Percentiles rank a stretch among this genome's conserved stretches.
phyloP scores from a whole-genome alignment of 1,140 invertebrate genomes.

The Ganaspis sp. region DNA sequence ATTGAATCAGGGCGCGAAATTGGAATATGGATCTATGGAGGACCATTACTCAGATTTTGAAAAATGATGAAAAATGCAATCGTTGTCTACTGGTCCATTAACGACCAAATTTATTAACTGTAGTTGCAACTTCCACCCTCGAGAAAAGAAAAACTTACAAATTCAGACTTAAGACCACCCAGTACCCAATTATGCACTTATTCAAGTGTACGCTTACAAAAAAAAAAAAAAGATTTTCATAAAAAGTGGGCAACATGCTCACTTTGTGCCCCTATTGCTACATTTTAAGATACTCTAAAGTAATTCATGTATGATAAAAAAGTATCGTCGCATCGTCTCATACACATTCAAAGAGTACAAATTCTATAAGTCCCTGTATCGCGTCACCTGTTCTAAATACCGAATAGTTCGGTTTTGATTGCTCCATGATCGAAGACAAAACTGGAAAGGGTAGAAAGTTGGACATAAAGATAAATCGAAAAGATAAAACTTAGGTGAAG shows the following conservation, averaged over 20 bases:
- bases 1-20: neutral
- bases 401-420: slow-evolving; percentile 42
- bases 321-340: slow-evolving; percentile 40
- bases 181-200: slow-evolving; percentile 30
- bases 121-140: slow-evolving; percentile 24
- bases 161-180: slow-evolving; percentile 28
- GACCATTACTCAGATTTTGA: slow-evolving; percentile 3
- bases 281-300: slow-evolving; percentile 30
- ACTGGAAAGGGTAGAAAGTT: slow-evolving; percentile 17
- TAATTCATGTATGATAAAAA: slow-evolving; percentile 30
- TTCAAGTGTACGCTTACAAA: slow-evolving; percentile 26
- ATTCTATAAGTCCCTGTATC: slow-evolving; percentile 70
- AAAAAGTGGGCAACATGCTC: neutral
- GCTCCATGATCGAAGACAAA: slow-evolving; percentile 37
- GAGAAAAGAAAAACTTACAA: slow-evolving; percentile 32
- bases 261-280: slow-evolving; percentile 26
- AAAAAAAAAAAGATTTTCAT: slow-evolving; percentile 30
- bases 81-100: slow-evolving; percentile 10
- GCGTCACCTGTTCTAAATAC: slow-evolving; percentile 55
- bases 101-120: slow-evolving; percentile 14
- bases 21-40: neutral
- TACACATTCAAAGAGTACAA: slow-evolving; percentile 72
- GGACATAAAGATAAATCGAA: slow-evolving; percentile 13
- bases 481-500: slow-evolving; percentile 31
- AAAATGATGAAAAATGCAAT: slow-evolving; percentile 24